Evolutionary conservation across 2,888 invertebrate species (phyloP).

Genomic region (Thysanoteuthis rhombus): DNA sequence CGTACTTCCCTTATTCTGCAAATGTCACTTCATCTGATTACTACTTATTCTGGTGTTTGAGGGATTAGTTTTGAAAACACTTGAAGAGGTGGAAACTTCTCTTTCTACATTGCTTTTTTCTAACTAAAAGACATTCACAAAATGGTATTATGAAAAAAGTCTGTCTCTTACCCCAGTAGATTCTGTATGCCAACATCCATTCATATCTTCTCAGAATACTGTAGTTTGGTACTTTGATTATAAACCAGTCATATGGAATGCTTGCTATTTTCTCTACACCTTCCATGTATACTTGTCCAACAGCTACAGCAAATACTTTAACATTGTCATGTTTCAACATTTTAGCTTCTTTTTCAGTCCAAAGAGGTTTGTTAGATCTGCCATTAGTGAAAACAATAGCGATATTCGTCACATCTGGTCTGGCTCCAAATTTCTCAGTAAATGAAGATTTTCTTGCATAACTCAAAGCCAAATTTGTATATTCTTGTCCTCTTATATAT

Average conservation of each 20-base stretch:
- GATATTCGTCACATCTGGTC: neutral
- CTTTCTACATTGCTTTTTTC: too few relatives aligned
- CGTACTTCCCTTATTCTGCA: too few relatives aligned
- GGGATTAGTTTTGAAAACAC: too few relatives aligned
- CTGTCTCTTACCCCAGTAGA: neutral
- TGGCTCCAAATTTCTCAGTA: neutral
- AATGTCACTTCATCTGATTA: too few relatives aligned
- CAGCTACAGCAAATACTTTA: neutral
- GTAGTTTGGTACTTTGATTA: neutral
- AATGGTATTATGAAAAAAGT: too few relatives aligned
- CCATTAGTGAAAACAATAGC: neutral
- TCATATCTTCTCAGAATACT: neutral
- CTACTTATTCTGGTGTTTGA: too few relatives aligned
- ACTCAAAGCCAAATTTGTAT: neutral
- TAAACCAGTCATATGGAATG: neutral
- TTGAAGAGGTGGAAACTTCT: too few relatives aligned
- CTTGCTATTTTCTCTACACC: neutral
- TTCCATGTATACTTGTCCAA: neutral
- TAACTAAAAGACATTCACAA: too few relatives aligned
- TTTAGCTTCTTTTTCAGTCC: neutral
- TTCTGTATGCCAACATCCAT: neutral
- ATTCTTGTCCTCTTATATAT: neutral
- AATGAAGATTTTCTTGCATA: neutral
- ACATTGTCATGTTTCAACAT: neutral
- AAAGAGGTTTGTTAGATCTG: neutral